These are phyloP conservation scores for Laterallus jamaicensis DNA, from an alignment of 2,113 vertebrate species.

Conservation along the genomic window DNA sequence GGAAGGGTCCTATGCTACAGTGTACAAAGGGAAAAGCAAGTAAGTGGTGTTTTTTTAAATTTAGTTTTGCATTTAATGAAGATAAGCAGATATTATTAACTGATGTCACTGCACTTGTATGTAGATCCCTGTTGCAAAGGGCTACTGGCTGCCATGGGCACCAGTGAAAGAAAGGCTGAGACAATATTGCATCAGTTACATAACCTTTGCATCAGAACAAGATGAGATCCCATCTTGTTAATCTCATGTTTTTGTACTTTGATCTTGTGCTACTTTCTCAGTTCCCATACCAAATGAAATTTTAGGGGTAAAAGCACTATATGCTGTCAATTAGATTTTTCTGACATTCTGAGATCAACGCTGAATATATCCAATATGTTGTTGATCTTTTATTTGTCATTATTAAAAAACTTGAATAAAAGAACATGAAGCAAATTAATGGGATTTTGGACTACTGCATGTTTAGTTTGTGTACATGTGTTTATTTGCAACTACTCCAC, in stretches of 20 bases:
- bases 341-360: not conserved
- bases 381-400: not conserved
- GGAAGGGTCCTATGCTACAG: constrained; percentile 97
- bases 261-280: not conserved
- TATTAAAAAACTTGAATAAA: not conserved
- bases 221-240: not conserved
- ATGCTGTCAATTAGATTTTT: not conserved
- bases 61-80: not conserved
- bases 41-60: constrained; percentile 73
- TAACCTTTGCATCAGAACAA: not conserved
- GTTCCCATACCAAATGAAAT: not conserved
- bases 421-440: not conserved
- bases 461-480: not conserved
- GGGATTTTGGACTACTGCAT: not conserved
- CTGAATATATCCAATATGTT: not conserved
- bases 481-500: not conserved
- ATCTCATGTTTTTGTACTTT: not conserved
- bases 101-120: not conserved
- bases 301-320: not conserved
- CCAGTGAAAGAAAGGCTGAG: not conserved
- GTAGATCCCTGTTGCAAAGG: not conserved
- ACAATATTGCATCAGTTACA: not conserved
- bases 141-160: not conserved
- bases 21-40: constrained; percentile 99
- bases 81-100: not conserved